Percentiles rank a stretch among this genome's conserved stretches.
Conservation (phyloP, 2,888 invertebrate genomes). For the Clusia tigrina region DNA sequence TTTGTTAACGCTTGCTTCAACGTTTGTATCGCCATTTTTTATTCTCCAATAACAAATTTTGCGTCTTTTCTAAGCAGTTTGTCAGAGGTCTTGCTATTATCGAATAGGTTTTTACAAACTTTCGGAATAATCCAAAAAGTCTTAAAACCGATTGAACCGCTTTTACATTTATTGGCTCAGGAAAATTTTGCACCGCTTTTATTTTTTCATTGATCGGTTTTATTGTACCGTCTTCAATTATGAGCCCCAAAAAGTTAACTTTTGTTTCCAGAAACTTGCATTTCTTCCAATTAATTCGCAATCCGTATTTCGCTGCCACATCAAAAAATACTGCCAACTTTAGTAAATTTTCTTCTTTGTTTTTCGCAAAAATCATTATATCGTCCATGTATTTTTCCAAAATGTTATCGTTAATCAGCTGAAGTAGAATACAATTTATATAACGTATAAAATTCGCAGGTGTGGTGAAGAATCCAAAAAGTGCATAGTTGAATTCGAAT, state of each 20-base stretch:
- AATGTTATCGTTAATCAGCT: no score
- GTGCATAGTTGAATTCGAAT: conserved; percentile 31
- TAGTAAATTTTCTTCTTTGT: no score
- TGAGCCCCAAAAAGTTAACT: background rate
- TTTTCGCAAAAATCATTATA: conserved; percentile 29
- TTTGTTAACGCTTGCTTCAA: conserved; percentile 18
- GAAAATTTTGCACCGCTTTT: background rate
- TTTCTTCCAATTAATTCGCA: conserved; percentile 4
- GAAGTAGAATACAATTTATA: conserved; percentile 26
- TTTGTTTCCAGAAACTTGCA: background rate
- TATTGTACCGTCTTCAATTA: background rate
- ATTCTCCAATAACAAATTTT: conserved; percentile 13
- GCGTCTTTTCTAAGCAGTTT: conserved; percentile 16
- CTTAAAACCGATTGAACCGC: background rate
- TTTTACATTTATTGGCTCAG: background rate
- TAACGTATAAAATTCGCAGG: conserved; percentile 54
- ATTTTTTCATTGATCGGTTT: background rate
- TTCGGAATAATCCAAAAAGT: conserved; percentile 23
- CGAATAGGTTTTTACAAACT: conserved; percentile 21
- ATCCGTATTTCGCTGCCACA: background rate
- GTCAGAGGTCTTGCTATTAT: conserved; percentile 16
- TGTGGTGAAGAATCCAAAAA: conserved; percentile 58
- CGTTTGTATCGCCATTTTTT: conserved; percentile 20
- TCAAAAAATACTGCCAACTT: no score
- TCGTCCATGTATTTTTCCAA: conserved; percentile 36